Evolutionary conservation across 2,113 vertebrate species (phyloP), one percentile per base, ranked within the genome.

Genomic region (Muntiacus reevesi): DNA sequence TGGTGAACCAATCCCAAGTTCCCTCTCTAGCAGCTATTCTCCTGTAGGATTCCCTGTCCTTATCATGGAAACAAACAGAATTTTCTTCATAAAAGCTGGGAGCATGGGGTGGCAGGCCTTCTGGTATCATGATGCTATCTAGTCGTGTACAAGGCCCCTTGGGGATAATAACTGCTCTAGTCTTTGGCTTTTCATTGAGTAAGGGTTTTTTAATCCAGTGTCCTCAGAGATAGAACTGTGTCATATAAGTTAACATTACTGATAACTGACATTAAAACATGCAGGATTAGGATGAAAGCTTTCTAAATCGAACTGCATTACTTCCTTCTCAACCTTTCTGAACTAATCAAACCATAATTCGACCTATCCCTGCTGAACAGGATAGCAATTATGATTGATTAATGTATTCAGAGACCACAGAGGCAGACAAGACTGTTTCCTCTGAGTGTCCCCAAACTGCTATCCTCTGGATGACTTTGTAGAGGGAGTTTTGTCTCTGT

Each of bases 261-360:
- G 30, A 45, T 85, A 91, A 59, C 7, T 27, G 28, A 97, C 43
- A 92, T n/a, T 87, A 85, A 94, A 95, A 90, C 74, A 87, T 62
- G 45, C 11, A 52, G 71, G 17, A 43, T 91, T 81, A 83, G 25
- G 10, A 93, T 11, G 33, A 33, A 95, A 90, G 62, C 43, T 84
- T 94, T 79, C 88, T 43, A 71, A 87, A 78, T 50, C 81, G 43
- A 81, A 83, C 30, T 84, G 10, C 52, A 84, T 33, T 76, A 71
- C 27, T 93, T 92, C 30, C 33, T 94, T 96, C 93, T 84, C 33
- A 54, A 74, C 15, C 79, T 96, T 95, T 94, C 87, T 60, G 55
- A 91, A 92, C 91, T 92, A 95, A 96, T 16, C 36, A 94, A 86
- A 83, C 45, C 59, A 90, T 79, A 96, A 93, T 78, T 7, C 54